A percentile compares a stretch with the other conserved stretches of the same genome.
phyloP scores from a whole-genome alignment of 2,797 vertebrate species.

The Caiman crocodilus region DNA sequence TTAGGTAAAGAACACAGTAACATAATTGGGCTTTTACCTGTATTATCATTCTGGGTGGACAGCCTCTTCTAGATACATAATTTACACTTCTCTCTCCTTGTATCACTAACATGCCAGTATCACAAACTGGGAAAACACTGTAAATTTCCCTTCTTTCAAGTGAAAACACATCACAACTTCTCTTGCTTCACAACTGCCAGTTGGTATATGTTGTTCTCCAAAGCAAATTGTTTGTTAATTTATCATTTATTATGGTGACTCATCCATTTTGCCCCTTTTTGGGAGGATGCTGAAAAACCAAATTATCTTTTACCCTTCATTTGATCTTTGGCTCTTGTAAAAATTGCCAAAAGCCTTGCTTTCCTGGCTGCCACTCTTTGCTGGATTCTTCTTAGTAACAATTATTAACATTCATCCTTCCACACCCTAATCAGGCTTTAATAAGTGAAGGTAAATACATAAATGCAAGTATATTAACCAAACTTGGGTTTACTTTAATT shows the following conservation, averaged over 20 bases:
- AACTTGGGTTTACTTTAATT: too few species aligned
- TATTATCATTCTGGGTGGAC: background rate
- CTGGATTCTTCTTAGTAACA: conserved; percentile 16
- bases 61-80: background rate
- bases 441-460: background rate
- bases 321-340: background rate
- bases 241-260: background rate
- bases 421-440: background rate
- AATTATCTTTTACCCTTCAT: background rate
- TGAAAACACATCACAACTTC: background rate
- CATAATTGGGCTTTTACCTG: background rate
- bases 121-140: background rate
- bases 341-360: background rate
- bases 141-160: background rate
- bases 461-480: too few species aligned
- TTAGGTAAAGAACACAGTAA: background rate
- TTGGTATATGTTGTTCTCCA: conserved; percentile 3
- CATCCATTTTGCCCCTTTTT: conserved; percentile 10
- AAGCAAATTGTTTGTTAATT: background rate
- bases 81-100: background rate
- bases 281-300: background rate
- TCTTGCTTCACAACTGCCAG: background rate
- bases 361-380: background rate
- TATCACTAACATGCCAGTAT: background rate
- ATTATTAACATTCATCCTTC: background rate